Evolutionary conservation across 2,113 vertebrate species (phyloP).

Genomic region (Sialia sialis): DNA sequence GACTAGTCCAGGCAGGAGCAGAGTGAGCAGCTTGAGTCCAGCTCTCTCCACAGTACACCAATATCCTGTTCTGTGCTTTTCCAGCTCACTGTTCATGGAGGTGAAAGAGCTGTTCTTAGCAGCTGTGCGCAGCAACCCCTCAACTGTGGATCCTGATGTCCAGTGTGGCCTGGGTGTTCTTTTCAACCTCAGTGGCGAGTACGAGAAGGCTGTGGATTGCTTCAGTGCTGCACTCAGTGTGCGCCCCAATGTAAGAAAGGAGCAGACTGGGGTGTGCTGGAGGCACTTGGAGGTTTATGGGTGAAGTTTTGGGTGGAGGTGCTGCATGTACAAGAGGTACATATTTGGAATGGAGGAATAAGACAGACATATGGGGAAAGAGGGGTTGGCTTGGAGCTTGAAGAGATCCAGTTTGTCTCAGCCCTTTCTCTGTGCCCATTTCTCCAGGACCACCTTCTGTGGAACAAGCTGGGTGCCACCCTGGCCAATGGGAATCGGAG

Average conservation of each 20-base stretch:
- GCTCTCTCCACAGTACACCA: neutral
- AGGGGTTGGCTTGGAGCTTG: neutral
- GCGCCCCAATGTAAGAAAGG: constrained; percentile 83
- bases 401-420: neutral
- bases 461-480: constrained; percentile 97
- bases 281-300: neutral
- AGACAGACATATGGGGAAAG: neutral
- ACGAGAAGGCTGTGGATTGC: constrained; percentile 96
- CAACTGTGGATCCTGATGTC: constrained; percentile 89
- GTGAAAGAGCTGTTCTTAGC: constrained; percentile 91
- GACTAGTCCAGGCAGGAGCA: neutral
- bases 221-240: constrained; percentile 91
- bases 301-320: neutral
- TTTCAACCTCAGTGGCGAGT: constrained; percentile 97
- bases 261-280: neutral
- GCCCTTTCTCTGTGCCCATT: neutral
- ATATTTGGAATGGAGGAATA: neutral
- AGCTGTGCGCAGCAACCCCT: constrained; percentile 85
- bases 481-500: constrained; percentile 94
- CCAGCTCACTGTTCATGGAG: constrained; percentile 87
- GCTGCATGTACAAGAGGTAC: accelerated
- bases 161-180: constrained; percentile 96
- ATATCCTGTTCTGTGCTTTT: neutral
- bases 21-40: neutral
- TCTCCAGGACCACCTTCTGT: constrained; percentile 89